Percentiles rank a stretch among this genome's conserved stretches.
Evolutionary conservation across 2,797 vertebrate genomes (phyloP).

Genomic region (Meda fulgida): DNA sequence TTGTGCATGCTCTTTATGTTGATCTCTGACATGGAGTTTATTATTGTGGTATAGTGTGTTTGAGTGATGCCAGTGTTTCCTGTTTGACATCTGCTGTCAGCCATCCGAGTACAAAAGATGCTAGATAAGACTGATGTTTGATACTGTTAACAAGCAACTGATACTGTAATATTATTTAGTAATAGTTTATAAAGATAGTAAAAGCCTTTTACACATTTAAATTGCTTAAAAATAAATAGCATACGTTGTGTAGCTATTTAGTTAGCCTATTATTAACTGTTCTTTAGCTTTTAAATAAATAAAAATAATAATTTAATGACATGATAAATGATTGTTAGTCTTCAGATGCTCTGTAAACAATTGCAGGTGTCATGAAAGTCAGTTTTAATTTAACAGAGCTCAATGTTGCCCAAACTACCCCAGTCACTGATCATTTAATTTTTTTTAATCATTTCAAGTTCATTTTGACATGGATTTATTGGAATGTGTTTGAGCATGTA

Average conservation of each 20-base stretch:
- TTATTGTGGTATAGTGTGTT: conserved; percentile 51
- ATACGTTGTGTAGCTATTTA: background rate
- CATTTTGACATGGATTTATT: background rate
- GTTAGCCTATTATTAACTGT: background rate
- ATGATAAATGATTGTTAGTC: background rate
- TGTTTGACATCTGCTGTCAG: conserved; percentile 14
- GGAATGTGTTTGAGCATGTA: background rate
- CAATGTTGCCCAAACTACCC: background rate
- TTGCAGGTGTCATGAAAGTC: background rate
- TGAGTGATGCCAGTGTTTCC: conserved; percentile 58
- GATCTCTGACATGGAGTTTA: background rate
- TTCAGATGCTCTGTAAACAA: background rate
- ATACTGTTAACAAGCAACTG: background rate
- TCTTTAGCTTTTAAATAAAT: background rate
- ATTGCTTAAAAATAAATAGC: background rate
- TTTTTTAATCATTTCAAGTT: background rate
- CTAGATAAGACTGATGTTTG: background rate
- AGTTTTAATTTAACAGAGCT: background rate
- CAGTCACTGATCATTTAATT: background rate
- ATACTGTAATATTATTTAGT: background rate
- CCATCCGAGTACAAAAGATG: background rate
- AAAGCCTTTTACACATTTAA: background rate
- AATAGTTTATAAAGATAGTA: background rate
- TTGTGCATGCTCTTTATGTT: background rate
- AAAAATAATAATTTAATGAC: background rate